Evolutionary conservation across 2,797 vertebrate genomes (phyloP), one percentile per base, ranked within the genome.

Genomic region (Ispidina picta): DNA sequence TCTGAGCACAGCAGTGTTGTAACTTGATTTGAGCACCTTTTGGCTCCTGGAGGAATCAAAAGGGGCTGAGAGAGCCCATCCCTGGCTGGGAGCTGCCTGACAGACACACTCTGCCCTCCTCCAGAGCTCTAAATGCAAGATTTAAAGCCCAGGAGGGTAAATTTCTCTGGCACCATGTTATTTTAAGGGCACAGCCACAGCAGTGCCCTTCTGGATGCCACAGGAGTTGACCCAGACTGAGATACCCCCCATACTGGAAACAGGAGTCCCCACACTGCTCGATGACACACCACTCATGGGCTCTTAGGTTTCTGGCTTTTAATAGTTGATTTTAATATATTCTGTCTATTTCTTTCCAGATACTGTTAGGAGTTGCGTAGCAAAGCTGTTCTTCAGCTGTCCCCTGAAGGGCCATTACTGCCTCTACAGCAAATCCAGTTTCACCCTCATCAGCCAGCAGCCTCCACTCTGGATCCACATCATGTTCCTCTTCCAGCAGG

Each of bases 401-500:
- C 97, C 98, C 65, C 96, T 98, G 90, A 99, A 99, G 97, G 98
- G 98, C 15, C 98, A 98, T 92, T 99, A 99, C 97, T 99, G 99
- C 93, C 97, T 99, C 15, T 99, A 99, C 88, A 97, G 98, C 90
- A 99, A 99, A 93, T 99, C 98, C 96, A 98, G 98, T 18, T 99
- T 99, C 93, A 97, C 94, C 78, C 97, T 99, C 85, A 91, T 97
- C 97, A 99, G 98, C 96, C 97, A 35, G 41, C 98, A 99, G 71
- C 98, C 99, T n/a, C 98, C 98, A 2, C 97, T 98, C 3, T 99
- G 99, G 99, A 99, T 99, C 88, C 98, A 98, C 83, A 97, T 99
- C 98, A 99, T 99, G 99, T 98, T 99, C 95, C 98, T 99, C 4
- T 98, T 98, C 82, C 98, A 98, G 76, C 99, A 99, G 99, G 99